Evolutionary conservation across 2,888 invertebrate species (phyloP).

Genomic region (Lasioglossum vierecki): DNA sequence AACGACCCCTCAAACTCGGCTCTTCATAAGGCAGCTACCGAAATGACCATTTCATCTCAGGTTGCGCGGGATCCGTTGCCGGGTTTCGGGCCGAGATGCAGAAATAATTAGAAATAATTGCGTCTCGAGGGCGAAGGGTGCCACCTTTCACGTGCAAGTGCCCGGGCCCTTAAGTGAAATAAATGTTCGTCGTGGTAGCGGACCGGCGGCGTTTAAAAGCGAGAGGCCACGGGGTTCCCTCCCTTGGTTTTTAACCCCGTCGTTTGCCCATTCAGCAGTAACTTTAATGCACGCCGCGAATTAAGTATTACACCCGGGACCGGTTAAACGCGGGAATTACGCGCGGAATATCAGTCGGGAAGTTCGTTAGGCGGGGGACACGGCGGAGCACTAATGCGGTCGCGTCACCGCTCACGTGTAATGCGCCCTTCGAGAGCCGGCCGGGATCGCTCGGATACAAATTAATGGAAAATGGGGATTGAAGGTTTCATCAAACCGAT

Average conservation of each 20-base stretch:
- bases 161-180: constrained; percentile 64
- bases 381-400: not conserved
- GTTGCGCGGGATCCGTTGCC: not conserved
- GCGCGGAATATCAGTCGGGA: constrained; percentile 13
- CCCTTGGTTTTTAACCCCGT: constrained; percentile 31
- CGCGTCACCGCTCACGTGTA: not conserved
- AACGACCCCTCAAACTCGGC: not conserved
- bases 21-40: not conserved
- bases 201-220: constrained; percentile 1
- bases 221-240: not conserved
- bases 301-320: constrained; percentile 33
- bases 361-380: constrained; percentile 3
- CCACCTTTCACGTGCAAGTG: constrained; percentile 56
- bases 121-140: constrained; percentile 68
- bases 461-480: not conserved
- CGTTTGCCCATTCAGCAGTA: constrained; percentile 39
- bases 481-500: not conserved
- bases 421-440: not conserved
- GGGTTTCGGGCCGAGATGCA: constrained; percentile 38
- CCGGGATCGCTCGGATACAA: not conserved
- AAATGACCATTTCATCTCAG: constrained; percentile 23
- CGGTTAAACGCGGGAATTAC: constrained; percentile 27
- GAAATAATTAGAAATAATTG: constrained; percentile 72
- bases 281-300: constrained; percentile 41
- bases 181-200: constrained; percentile 60